Conservation (phyloP, 2,888 invertebrate species). For the Leptogaster cylindrica region DNA sequence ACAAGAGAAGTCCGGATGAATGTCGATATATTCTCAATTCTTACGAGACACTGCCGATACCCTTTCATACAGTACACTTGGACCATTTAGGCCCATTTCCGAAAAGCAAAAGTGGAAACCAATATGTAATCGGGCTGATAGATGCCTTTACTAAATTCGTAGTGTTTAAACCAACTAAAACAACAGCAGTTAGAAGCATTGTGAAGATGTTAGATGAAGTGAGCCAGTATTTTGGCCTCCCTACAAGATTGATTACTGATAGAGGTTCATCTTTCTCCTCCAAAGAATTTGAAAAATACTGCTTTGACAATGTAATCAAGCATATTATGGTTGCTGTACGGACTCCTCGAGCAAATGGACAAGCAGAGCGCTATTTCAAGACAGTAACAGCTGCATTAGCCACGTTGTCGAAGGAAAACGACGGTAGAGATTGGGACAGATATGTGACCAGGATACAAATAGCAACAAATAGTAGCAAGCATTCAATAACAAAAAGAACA, state of each 20-base stretch:
- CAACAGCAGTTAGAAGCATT: conserved; percentile 44
- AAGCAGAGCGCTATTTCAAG: conserved; percentile 44
- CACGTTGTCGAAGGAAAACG: neutral
- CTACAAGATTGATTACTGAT: conserved; percentile 45
- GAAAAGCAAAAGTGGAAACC: conserved; percentile 43
- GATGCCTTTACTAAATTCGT: conserved; percentile 47
- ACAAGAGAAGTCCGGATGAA: neutral
- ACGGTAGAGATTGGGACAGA: neutral
- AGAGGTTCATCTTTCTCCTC: conserved; percentile 46
- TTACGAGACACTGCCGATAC: neutral
- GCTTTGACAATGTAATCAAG: conserved; percentile 20
- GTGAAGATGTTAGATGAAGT: conserved; percentile 44
- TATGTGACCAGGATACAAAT: neutral
- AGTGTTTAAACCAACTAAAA: conserved; percentile 45
- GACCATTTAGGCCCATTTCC: conserved; percentile 37
- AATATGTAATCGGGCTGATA: conserved; percentile 44
- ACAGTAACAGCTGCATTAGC: neutral
- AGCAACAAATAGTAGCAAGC: neutral
- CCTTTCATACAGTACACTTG: neutral
- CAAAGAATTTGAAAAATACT: conserved; percentile 45
- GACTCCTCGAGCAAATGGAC: conserved; percentile 50
- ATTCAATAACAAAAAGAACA: neutral
- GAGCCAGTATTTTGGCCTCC: conserved; percentile 45
- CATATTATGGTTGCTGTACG: conserved; percentile 49
- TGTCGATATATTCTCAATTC: neutral